A percentile compares a stretch with the other conserved stretches of the same genome.
Conservation (phyloP, 2,888 invertebrate species). For the Cataglyphis albicans region DNA sequence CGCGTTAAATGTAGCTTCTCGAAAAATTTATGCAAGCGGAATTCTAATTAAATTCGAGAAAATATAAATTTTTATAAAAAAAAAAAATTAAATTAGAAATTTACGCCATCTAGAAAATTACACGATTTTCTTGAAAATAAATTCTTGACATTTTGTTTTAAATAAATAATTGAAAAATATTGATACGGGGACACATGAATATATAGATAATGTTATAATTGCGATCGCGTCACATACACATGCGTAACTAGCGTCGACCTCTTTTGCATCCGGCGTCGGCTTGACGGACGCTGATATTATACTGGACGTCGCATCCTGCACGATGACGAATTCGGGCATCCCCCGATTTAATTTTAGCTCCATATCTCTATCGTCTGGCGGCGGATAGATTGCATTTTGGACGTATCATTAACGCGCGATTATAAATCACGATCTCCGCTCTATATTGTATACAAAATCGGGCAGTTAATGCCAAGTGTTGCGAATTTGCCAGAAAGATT, state of each 20-base stretch:
- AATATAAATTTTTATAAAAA: too few relatives aligned
- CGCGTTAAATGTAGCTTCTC: background rate
- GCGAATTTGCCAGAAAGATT: slow-evolving; percentile 27
- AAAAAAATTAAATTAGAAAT: too few relatives aligned
- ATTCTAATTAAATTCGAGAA: background rate
- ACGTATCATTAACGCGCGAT: slow-evolving; percentile 36
- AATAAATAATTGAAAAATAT: background rate
- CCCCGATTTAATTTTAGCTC: slow-evolving; percentile 42
- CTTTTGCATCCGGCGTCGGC: slow-evolving; percentile 18
- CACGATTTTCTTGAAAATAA: background rate
- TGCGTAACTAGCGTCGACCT: slow-evolving; percentile 11
- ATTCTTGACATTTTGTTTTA: background rate
- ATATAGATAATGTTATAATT: background rate
- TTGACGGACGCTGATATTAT: slow-evolving; percentile 16
- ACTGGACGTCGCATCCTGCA: slow-evolving; percentile 34
- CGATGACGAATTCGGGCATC: slow-evolving; percentile 45
- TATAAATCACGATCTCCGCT: slow-evolving; percentile 33
- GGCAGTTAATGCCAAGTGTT: slow-evolving; percentile 28
- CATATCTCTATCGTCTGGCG: slow-evolving; percentile 35
- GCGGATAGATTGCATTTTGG: slow-evolving; percentile 14
- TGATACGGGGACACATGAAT: background rate
- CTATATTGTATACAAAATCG: slow-evolving; percentile 2
- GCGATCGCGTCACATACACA: background rate
- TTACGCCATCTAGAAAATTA: background rate
- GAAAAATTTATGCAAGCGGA: slow-evolving; percentile 18